Percentiles rank a stretch among this genome's conserved stretches.
Conservation (phyloP, 2,888 invertebrate species). For the Leucozona laternaria region DNA sequence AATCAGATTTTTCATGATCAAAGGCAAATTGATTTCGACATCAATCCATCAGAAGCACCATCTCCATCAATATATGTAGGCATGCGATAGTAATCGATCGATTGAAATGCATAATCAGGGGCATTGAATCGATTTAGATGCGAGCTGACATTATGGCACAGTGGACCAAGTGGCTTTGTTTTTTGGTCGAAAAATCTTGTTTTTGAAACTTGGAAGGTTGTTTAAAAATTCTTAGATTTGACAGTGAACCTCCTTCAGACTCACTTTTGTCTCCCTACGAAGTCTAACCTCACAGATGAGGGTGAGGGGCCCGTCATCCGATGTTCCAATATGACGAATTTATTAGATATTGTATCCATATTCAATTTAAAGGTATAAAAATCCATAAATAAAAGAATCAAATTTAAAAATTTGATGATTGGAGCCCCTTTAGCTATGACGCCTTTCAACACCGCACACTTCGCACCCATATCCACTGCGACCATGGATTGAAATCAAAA, state of each 20-base stretch:
- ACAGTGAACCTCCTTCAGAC: no score
- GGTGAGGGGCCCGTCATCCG: no score
- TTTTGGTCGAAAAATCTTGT: neutral
- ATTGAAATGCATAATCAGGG: slow-evolving; percentile 45
- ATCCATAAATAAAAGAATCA: neutral
- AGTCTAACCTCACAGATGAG: no score
- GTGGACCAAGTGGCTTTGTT: neutral
- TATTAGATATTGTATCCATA: no score
- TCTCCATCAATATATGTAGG: neutral
- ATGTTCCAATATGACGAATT: no score
- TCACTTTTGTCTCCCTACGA: no score
- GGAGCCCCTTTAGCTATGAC: neutral
- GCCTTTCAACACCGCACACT: neutral
- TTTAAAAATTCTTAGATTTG: neutral
- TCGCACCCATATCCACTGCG: neutral
- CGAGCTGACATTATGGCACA: neutral
- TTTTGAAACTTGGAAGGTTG: neutral
- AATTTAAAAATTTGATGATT: neutral
- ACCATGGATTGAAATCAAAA: neutral
- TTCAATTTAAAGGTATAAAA: no score
- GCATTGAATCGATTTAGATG: slow-evolving; percentile 27
- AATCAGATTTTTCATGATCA: slow-evolving; percentile 64
- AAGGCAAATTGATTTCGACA: slow-evolving; percentile 64
- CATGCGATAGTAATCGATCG: slow-evolving; percentile 54
- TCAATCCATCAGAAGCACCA: slow-evolving; percentile 21